These are phyloP conservation scores for Oryzias woworae DNA, from an alignment of 2,113 vertebrate genomes.

Conservation along the genomic window DNA sequence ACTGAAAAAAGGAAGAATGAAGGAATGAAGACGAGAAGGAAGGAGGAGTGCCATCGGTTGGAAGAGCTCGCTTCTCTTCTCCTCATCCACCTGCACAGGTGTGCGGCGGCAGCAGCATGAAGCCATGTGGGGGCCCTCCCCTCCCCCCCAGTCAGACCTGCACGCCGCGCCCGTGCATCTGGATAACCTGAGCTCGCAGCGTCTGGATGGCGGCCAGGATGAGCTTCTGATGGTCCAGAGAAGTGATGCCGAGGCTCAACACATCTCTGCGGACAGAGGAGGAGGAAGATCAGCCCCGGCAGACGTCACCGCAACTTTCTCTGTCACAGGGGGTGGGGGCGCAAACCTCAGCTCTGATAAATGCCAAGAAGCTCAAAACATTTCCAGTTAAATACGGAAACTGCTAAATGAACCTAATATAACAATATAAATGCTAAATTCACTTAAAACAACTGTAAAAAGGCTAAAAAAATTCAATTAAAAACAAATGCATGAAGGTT, in stretches of 20 bases:
- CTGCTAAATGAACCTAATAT: too few relatives aligned
- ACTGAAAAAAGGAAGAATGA: conserved; percentile 37
- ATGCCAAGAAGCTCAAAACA: too few relatives aligned
- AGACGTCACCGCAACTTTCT: too few relatives aligned
- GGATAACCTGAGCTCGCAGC: conserved; percentile 89
- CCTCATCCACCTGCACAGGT: conserved; percentile 13
- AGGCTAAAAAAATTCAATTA: too few relatives aligned
- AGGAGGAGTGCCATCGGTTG: conserved; percentile 32
- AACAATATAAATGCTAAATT: too few relatives aligned
- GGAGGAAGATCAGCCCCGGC: too few relatives aligned
- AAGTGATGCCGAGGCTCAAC: conserved; percentile 87
- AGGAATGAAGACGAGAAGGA: conserved; percentile 47
- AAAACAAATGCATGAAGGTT: too few relatives aligned
- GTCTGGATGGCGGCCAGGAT: conserved; percentile 88
- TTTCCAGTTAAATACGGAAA: too few relatives aligned
- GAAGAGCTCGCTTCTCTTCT: conserved; percentile 32
- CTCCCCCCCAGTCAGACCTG: conserved; percentile 80
- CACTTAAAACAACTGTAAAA: too few relatives aligned
- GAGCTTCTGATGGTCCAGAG: conserved; percentile 86
- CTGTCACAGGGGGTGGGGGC: too few relatives aligned
- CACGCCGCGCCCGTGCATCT: conserved; percentile 90
- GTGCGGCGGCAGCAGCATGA: neutral
- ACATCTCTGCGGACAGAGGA: conserved; percentile 80
- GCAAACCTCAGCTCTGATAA: too few relatives aligned
- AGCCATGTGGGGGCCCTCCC: neutral